Evolutionary conservation across 1,140 invertebrate genomes (phyloP), one percentile per base, ranked within the genome.

Genomic region (Tetramorium alpestre): DNA sequence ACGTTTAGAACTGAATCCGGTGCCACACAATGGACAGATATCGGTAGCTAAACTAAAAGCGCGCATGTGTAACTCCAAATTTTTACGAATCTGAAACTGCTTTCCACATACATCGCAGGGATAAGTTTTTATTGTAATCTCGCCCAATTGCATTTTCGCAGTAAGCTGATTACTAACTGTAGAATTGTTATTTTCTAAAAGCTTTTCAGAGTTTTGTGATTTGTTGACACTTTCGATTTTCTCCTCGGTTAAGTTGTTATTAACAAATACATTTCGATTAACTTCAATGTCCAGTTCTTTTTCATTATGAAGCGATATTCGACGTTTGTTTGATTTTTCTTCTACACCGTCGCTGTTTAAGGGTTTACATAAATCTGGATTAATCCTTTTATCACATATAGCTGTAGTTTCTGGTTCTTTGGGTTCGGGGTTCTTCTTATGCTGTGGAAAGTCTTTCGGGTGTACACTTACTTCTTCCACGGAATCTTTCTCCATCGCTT

Each of bases 51-150:
- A 10, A 0, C 1, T 65, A 18, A 84, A 93, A 0, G 38, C 67
- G 11, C 89, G 89, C 5, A 25, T n/a, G 41, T 94, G 93, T 47
- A 88, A 77, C 0, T 87, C 77, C 38, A 88, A 87, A 65, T 91
- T 93, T 0, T 81, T 67, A 0, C 25, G 16, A 0, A 69, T 93
- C 7, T 91, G 89, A 38, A 94, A 94, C 13, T 91, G 86, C 8
- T 85, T 87, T 0, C 87, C 81, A 38, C 93, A 94, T 62, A 87
- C 56, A 10, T 10, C 2, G 69, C 93, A 93, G 0, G 90, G 91
- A 51, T 65, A 93, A 7, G n/a, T 41, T 33, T 41, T 56, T 41
- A 10, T 1, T 75, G 22, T 22, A 69, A 2, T 44, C 1, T 18
- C 2, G 25, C 49, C 25, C 18, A 7, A 13, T 25, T 60, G 41